Percentiles rank a stretch among this genome's conserved stretches.
These are phyloP conservation scores for Varroa destructor DNA, from an alignment of 1,140 invertebrate species.

Conservation along the genomic window DNA sequence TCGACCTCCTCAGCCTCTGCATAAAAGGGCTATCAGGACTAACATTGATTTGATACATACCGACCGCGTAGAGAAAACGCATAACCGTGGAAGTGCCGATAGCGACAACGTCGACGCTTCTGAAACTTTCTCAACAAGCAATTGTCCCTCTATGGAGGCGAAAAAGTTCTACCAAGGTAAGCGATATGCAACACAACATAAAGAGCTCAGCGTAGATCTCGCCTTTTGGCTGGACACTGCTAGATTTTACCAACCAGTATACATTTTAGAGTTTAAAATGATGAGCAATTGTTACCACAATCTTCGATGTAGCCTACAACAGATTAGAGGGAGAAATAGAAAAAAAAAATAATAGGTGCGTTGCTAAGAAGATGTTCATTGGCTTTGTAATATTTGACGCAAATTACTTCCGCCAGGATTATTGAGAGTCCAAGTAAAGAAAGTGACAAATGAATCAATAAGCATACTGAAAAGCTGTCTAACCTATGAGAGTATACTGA, in stretches of 20 bases:
- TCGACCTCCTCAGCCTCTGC: conserved; percentile 69
- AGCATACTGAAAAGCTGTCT: too few species aligned
- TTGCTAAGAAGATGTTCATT: too few species aligned
- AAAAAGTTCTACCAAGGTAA: conserved; percentile 24
- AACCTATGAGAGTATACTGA: too few species aligned
- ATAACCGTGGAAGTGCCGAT: neutral
- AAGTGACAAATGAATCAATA: too few species aligned
- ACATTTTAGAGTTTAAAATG: neutral
- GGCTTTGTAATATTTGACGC: too few species aligned
- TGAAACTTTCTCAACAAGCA: neutral
- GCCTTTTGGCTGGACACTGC: neutral
- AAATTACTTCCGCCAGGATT: too few species aligned
- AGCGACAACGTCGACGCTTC: conserved; percentile 5
- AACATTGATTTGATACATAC: conserved; percentile 75
- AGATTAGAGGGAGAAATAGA: neutral
- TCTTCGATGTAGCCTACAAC: neutral
- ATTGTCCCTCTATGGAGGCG: conserved; percentile 14
- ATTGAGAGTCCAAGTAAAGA: too few species aligned
- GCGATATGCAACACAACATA: neutral
- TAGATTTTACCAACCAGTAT: neutral
- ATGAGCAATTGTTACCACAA: neutral
- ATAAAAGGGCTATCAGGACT: conserved; percentile 77
- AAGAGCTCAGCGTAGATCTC: neutral
- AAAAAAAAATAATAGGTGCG: neutral
- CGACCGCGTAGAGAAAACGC: neutral